Conservation (phyloP, 1,140 invertebrate species). For the Dendroctonus valens region DNA sequence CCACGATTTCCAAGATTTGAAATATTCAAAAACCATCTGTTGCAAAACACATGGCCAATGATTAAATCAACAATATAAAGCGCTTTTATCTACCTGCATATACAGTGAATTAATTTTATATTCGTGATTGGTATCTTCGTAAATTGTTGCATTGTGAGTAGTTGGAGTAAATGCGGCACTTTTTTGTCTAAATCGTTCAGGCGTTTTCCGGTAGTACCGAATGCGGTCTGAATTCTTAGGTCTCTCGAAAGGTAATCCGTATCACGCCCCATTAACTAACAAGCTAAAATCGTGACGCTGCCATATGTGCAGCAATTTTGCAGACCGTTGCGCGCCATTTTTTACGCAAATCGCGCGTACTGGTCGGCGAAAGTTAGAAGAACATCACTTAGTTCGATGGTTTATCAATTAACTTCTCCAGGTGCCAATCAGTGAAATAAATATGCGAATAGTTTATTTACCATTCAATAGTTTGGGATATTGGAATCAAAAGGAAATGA, state of each 20-base stretch:
- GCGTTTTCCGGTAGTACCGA: constrained; percentile 21
- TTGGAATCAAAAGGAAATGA: no score
- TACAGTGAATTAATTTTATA: no score
- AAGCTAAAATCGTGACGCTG: constrained; percentile 31
- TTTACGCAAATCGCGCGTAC: constrained; percentile 29
- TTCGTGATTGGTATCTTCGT: no score
- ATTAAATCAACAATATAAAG: no score
- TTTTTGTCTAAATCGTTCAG: constrained; percentile 7
- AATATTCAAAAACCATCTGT: no score
- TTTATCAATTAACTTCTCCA: constrained; percentile 26
- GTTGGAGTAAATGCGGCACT: neutral
- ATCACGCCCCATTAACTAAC: constrained; percentile 34
- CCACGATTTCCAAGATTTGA: no score
- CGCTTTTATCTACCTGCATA: no score
- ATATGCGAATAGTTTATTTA: neutral
- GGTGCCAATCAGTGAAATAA: constrained; percentile 22
- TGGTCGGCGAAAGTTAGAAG: constrained; percentile 21
- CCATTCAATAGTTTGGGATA: no score
- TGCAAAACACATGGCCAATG: no score
- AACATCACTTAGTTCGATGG: constrained; percentile 28
- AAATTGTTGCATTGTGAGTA: no score
- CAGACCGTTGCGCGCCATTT: constrained; percentile 27
- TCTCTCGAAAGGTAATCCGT: constrained; percentile 20
- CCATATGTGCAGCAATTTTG: constrained; percentile 33
- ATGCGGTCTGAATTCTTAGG: constrained; percentile 23